Evolutionary conservation across 2,113 vertebrate genomes (phyloP).

Genomic region (Pseudorhombus dupliciocellatus): DNA sequence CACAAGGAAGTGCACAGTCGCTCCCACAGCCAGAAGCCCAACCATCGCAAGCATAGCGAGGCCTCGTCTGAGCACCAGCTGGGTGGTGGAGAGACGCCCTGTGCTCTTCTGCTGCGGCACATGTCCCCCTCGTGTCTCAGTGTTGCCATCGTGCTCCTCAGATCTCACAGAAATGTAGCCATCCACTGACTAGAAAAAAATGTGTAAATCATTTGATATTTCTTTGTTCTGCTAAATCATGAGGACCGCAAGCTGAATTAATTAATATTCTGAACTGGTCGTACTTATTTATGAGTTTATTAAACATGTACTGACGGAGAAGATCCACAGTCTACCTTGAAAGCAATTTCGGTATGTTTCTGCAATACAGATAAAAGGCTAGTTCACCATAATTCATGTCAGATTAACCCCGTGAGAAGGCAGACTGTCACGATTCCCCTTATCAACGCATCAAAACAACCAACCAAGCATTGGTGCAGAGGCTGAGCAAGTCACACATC

Average conservation of each 20-base stretch:
- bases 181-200: conserved; percentile 50
- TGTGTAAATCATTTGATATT: neutral
- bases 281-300: no score
- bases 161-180: conserved; percentile 38
- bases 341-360: no score
- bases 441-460: no score
- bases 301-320: no score
- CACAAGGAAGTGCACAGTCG: conserved; percentile 57
- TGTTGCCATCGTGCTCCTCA: neutral
- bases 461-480: no score
- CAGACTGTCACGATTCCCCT: no score
- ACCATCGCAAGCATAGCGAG: conserved; percentile 60
- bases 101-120: conserved; percentile 6
- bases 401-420: no score
- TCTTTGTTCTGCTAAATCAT: neutral
- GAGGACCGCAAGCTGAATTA: neutral
- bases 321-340: no score
- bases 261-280: no score
- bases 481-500: no score
- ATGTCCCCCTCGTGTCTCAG: neutral
- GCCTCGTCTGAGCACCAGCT: conserved; percentile 79
- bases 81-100: conserved; percentile 61
- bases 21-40: conserved; percentile 66
- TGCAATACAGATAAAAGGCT: no score
- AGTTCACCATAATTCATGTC: no score